A percentile compares a stretch with the other conserved stretches of the same genome.
Conservation (phyloP, 2,113 vertebrate species). For the Miniopterus natalensis region DNA sequence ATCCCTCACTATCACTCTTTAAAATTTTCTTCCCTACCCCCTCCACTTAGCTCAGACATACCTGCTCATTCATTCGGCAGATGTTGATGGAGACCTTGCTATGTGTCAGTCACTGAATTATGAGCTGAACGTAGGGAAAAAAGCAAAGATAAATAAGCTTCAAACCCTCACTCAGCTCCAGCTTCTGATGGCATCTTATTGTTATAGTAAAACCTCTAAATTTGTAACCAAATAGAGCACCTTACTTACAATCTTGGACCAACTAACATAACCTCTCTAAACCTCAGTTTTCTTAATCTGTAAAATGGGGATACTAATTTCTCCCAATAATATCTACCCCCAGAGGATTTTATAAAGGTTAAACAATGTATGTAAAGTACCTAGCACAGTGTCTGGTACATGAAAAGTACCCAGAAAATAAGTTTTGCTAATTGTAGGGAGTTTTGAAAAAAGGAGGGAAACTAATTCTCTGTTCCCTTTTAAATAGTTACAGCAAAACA, state of each 20-base stretch:
- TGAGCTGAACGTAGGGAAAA: not conserved
- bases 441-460: not conserved
- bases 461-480: constrained; percentile 11
- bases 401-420: not conserved
- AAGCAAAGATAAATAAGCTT: constrained; percentile 24
- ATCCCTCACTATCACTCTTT: not conserved
- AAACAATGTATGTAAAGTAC: not conserved
- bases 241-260: constrained; percentile 33
- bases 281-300: constrained; percentile 34
- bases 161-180: not conserved
- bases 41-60: constrained; percentile 8
- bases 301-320: constrained; percentile 54
- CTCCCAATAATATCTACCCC: not conserved
- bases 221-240: not conserved
- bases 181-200: not conserved
- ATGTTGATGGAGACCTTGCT: not conserved
- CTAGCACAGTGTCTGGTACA: not conserved
- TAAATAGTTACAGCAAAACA: not conserved
- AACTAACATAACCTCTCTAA: constrained; percentile 9
- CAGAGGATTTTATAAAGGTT: constrained; percentile 14
- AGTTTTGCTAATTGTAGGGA: not conserved
- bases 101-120: constrained; percentile 38
- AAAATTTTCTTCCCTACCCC: constrained; percentile 7
- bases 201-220: not conserved
- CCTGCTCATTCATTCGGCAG: not conserved